A percentile compares a stretch with the other conserved stretches of the same genome.
Evolutionary conservation across 2,888 invertebrate species (phyloP).

Genomic region (Tortrix viridana): DNA sequence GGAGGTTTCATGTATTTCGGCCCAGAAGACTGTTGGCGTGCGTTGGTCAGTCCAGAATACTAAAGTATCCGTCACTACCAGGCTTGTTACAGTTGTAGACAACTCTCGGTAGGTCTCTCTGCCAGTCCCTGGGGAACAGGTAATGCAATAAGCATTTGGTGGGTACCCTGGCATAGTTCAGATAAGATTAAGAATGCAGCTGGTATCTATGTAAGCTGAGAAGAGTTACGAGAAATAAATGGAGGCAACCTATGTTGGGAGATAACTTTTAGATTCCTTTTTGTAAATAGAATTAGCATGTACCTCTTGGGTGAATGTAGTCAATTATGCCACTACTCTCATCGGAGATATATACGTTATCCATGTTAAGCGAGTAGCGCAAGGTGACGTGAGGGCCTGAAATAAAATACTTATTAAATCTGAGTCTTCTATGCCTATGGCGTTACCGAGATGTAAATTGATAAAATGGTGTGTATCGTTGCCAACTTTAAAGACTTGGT

Average conservation of each 20-base stretch:
- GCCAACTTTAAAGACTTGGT: not conserved
- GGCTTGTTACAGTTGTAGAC: constrained; percentile 78
- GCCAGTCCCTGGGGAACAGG: constrained; percentile 67
- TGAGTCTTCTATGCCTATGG: too few species aligned
- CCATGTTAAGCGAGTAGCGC: constrained; percentile 82
- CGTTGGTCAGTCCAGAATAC: constrained; percentile 88
- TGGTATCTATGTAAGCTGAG: too few species aligned
- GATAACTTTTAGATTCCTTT: too few species aligned
- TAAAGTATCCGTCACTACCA: constrained; percentile 86
- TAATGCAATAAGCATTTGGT: not conserved
- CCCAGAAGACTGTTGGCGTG: constrained; percentile 84
- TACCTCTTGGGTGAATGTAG: constrained; percentile 85
- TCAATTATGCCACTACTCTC: constrained; percentile 87
- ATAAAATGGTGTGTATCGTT: too few species aligned
- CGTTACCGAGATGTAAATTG: too few species aligned
- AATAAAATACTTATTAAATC: constrained; percentile 10
- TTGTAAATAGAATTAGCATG: not conserved
- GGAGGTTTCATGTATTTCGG: constrained; percentile 60
- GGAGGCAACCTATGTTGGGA: too few species aligned
- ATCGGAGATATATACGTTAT: constrained; percentile 88
- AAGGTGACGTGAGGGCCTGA: constrained; percentile 79
- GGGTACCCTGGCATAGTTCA: too few species aligned
- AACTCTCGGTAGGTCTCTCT: constrained; percentile 72
- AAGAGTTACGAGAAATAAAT: too few species aligned
- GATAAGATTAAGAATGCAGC: too few species aligned